These are phyloP conservation scores for Drosophila histrio DNA, from an alignment of 2,888 invertebrate species.

Conservation along the genomic window DNA sequence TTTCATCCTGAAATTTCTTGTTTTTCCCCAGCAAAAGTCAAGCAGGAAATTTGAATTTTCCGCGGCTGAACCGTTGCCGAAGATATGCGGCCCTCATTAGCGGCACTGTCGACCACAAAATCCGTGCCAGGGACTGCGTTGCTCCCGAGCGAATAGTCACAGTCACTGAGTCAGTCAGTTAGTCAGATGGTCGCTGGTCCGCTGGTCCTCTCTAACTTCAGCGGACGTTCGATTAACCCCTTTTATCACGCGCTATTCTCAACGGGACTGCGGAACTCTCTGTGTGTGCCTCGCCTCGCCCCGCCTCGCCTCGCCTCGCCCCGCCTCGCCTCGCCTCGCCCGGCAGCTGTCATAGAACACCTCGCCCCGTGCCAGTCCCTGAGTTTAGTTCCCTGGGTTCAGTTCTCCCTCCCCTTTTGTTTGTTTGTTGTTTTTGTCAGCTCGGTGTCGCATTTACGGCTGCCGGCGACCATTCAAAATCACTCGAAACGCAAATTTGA, in stretches of 20 bases:
- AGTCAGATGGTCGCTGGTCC: background rate
- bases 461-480: constrained; percentile 22
- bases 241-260: constrained; percentile 77
- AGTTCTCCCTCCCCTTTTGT: background rate
- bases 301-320: background rate
- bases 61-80: background rate
- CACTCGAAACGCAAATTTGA: constrained; percentile 53
- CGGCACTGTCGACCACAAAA: constrained; percentile 44
- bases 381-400: background rate
- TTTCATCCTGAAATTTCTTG: constrained; percentile 20
- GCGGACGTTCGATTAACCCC: constrained; percentile 71
- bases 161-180: background rate
- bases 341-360: constrained; percentile 63
- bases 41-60: constrained; percentile 34
- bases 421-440: constrained; percentile 41
- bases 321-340: background rate
- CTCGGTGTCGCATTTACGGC: constrained; percentile 1
- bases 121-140: constrained; percentile 29
- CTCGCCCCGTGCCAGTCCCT: constrained; percentile 10
- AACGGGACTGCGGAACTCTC: constrained; percentile 32
- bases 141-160: constrained; percentile 53
- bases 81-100: constrained; percentile 45
- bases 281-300: too few relatives aligned
- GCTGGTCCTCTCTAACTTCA: constrained; percentile 19
- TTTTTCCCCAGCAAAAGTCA: constrained; percentile 19